These are phyloP conservation scores for Thymelicus lineola DNA, from an alignment of 2,888 invertebrate species.

Conservation along the genomic window DNA sequence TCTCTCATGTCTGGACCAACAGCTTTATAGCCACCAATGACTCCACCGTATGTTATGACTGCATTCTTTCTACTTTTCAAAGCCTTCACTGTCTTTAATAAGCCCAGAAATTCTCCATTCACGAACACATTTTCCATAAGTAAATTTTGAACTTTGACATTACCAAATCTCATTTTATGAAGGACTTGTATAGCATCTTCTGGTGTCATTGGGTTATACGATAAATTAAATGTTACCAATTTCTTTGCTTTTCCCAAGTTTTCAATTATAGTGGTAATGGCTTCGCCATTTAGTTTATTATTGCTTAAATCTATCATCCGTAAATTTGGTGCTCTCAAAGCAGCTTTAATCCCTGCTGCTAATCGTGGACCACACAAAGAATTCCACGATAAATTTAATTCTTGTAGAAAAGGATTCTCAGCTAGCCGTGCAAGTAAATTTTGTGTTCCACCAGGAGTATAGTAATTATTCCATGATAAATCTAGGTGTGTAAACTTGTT, in stretches of 20 bases:
- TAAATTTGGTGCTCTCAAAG: constrained; percentile 54
- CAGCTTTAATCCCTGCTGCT: constrained; percentile 52
- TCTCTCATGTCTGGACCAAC: constrained; percentile 57
- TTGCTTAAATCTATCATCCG: constrained; percentile 59
- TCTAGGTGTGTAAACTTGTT: constrained; percentile 60
- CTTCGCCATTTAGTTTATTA: constrained; percentile 58
- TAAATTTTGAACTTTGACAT: constrained; percentile 56
- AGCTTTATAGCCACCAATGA: constrained; percentile 45
- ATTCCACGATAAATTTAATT: constrained; percentile 68
- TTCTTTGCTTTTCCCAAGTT: constrained; percentile 55
- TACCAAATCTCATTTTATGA: constrained; percentile 49
- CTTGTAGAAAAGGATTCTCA: constrained; percentile 55
- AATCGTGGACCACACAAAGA: constrained; percentile 54
- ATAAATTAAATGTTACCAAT: constrained; percentile 59
- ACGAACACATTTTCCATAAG: constrained; percentile 63
- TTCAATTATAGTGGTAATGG: constrained; percentile 49
- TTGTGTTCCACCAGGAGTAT: constrained; percentile 50
- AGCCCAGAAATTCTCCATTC: constrained; percentile 50
- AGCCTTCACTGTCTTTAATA: constrained; percentile 48
- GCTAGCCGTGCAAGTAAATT: constrained; percentile 53
- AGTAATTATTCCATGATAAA: constrained; percentile 68
- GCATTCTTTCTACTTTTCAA: constrained; percentile 52
- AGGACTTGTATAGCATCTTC: constrained; percentile 57
- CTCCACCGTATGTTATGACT: constrained; percentile 57
- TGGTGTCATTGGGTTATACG: constrained; percentile 62